Percentiles rank a stretch among this genome's conserved stretches.
Evolutionary conservation across 2,113 vertebrate species (phyloP).

Genomic region (Promerops cafer): DNA sequence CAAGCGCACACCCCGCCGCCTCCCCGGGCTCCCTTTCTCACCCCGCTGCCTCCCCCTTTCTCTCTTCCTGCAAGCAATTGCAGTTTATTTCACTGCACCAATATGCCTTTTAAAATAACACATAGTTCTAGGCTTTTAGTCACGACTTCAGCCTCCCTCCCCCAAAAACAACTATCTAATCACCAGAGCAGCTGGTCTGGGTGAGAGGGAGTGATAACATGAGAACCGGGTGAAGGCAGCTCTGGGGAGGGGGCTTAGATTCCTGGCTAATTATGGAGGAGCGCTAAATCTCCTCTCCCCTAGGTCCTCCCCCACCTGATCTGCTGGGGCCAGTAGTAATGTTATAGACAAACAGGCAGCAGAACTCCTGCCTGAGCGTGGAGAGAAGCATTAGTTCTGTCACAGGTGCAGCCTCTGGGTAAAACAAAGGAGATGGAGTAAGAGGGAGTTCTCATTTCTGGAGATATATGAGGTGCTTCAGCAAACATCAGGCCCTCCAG

Average conservation of each 20-base stretch:
- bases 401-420: not conserved
- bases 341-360: not conserved
- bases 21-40: not conserved
- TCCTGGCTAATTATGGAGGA: constrained; percentile 32
- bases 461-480: not conserved
- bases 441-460: not conserved
- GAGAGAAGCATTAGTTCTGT: not conserved
- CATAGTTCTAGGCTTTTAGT: constrained; percentile 50
- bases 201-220: constrained; percentile 49
- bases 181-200: constrained; percentile 52
- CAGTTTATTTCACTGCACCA: constrained; percentile 41
- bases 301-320: constrained; percentile 1
- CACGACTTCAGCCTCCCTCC: constrained; percentile 58
- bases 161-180: constrained; percentile 43
- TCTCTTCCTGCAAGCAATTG: not conserved
- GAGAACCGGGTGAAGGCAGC: not conserved
- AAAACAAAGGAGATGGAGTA: constrained; percentile 1
- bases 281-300: not conserved
- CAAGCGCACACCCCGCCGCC: not conserved
- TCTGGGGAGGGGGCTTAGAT: constrained; percentile 20
- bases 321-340: not conserved
- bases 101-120: constrained; percentile 66
- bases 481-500: not conserved
- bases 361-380: not conserved
- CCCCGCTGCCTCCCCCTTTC: not conserved